Conservation (phyloP, 2,888 invertebrate genomes). For the Keiferia lycopersicella region DNA sequence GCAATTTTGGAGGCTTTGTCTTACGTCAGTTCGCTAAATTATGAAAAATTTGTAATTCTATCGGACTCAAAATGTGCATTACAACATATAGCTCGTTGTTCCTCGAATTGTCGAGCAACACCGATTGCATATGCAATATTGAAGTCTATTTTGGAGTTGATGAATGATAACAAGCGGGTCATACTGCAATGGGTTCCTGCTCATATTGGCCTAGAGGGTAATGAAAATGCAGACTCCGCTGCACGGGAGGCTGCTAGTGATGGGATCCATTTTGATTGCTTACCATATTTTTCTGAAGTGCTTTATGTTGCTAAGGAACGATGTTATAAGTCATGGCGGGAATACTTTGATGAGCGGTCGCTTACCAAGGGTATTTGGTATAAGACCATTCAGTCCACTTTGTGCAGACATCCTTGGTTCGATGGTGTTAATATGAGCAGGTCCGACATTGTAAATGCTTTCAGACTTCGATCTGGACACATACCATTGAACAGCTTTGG, state of each 20-base stretch:
- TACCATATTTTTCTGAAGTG: slow-evolving; percentile 5
- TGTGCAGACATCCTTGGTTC: background rate
- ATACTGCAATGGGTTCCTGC: slow-evolving; percentile 5
- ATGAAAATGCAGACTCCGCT: background rate
- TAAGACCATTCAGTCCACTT: background rate
- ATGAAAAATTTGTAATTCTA: too few relatives aligned
- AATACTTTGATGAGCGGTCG: slow-evolving; percentile 6
- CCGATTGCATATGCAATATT: too few relatives aligned
- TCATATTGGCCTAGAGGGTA: background rate
- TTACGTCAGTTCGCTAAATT: too few relatives aligned
- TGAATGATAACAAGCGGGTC: background rate
- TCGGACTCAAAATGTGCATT: too few relatives aligned
- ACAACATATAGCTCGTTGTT: too few relatives aligned
- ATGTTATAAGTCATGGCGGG: background rate
- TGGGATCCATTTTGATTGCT: background rate
- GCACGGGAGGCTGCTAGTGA: background rate
- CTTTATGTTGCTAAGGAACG: background rate
- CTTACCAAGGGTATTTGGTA: background rate
- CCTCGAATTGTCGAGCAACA: too few relatives aligned
- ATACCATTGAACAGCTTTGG: slow-evolving; percentile 14
- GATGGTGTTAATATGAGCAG: background rate
- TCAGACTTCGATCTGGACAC: background rate
- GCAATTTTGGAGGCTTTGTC: slow-evolving; percentile 5
- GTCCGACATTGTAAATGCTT: background rate
- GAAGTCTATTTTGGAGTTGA: background rate